Evolutionary conservation across 2,113 vertebrate species (phyloP), one percentile per base, ranked within the genome.

Genomic region (Platysternon megacephalum): DNA sequence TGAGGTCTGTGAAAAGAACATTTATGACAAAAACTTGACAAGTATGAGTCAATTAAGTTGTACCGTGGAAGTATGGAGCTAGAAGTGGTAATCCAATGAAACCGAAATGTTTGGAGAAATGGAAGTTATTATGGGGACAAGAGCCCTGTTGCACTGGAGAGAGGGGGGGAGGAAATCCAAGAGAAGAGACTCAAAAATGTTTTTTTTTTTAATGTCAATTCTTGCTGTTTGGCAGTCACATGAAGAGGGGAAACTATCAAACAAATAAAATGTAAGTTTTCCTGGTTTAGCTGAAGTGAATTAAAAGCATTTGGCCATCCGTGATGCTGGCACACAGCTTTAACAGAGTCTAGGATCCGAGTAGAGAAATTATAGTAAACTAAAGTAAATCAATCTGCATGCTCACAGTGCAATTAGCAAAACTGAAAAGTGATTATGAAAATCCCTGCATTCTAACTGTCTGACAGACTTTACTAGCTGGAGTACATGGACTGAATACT

Each of bases 321-420:
- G 51, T 26, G 29, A 51, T 89, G 46, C 74, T 87, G 21, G 53
- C 76, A 91, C 9, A 65, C 52, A 87, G 79, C 58, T 82, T 42
- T 79, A 68, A 76, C 86, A 86, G 35, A 93, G 48, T 51, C 91
- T 4, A 21, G 28, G 49, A 84, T 80, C 53, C 85, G 93, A 85
- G 39, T 51, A 89, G 85, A 87, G 84, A 79, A 97, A 93, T 96
- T 86, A 1, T 22, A 83, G 74, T 72, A 89, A 94, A 74, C 17
- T 14, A 96, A 29, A 86, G 12, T 42, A 91, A 92, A 87, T 1
- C 24, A 93, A 55, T 39, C 84, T 88, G 56, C 55, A 17, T 10
- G 72, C 42, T 88, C 26, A 84, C 9, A 46, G 78, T 61, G 61
- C 51, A 96, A 92, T 28, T 8, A 90, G 86, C 49, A 76, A 44